These are phyloP conservation scores for Lagocephalus sceleratus DNA, from an alignment of 2,797 vertebrate genomes.

Conservation along the genomic window DNA sequence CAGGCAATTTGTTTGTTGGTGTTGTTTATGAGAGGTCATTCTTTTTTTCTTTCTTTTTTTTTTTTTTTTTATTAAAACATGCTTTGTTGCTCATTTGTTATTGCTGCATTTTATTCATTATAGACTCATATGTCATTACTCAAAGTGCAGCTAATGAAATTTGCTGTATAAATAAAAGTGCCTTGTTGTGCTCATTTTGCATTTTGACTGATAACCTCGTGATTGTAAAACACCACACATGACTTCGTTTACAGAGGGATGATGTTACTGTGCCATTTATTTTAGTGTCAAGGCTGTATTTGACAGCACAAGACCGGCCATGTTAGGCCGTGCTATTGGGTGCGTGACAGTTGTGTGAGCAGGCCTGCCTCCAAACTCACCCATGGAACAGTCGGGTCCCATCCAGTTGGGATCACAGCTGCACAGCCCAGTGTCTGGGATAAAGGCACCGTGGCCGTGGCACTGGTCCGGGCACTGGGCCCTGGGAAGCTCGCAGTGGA, in stretches of 20 bases:
- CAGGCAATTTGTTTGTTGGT: slow-evolving; percentile 5
- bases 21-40: slow-evolving; percentile 17
- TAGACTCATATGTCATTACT: slow-evolving; percentile 15
- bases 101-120: slow-evolving; percentile 10
- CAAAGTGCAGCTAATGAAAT: slow-evolving; percentile 15
- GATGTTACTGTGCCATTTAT: too few relatives aligned
- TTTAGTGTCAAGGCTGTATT: too few relatives aligned
- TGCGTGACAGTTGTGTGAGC: neutral
- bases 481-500: slow-evolving; percentile 89
- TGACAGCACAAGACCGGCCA: neutral
- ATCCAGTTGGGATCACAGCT: slow-evolving; percentile 98
- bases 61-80: neutral
- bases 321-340: neutral
- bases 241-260: slow-evolving; percentile 10
- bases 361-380: slow-evolving; percentile 69
- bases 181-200: slow-evolving; percentile 1
- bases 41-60: neutral
- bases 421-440: slow-evolving; percentile 93
- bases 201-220: slow-evolving; percentile 5
- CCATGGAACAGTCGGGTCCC: slow-evolving; percentile 97
- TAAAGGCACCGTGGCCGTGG: slow-evolving; percentile 95
- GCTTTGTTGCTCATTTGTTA: slow-evolving; percentile 1
- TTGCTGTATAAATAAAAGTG: slow-evolving; percentile 20
- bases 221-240: slow-evolving; percentile 37
- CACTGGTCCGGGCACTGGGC: slow-evolving; percentile 98